Evolutionary conservation across 2,888 invertebrate genomes (phyloP), one percentile per base, ranked within the genome.

Genomic region (Scaptodrosophila latifasciaeformis): DNA sequence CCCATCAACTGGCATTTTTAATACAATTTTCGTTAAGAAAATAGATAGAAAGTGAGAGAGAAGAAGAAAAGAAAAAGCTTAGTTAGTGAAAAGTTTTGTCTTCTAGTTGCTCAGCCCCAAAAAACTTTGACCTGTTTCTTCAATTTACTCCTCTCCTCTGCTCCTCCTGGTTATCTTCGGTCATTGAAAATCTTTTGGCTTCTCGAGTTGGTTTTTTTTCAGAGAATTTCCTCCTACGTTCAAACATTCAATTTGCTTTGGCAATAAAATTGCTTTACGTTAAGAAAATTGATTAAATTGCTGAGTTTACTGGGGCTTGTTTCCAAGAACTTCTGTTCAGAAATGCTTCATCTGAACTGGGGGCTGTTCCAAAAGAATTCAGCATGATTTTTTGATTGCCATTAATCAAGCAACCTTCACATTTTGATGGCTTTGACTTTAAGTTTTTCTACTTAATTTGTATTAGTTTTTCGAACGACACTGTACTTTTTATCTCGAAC

Each of bases 1-100:
- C 67, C 91, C 91, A 88, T 91, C 92, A 63, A 84, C 84, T 85
- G 60, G 24, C 19, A 29, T 49, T 31, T 53, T 43, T 37, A 27
- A 45, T 46, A 17, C 37, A 17, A 35, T 37, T 37, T 37, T 40
- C 15, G 44, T 39, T 24, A 35, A 42, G 34, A 37, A 10, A 10
- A 37, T 24, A 29, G 30, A 49, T 1, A 24, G 13, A 37, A 13
- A 27, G 17, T 15, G 34, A n/a, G 18, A 27, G 18, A 27, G 9
- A 47, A 17, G 35, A 15, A 27, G 50, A 21, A 18, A 44, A 31
- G 49, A 18, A 19, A 56, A 67, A 52, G 57, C 54, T 77, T 74
- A 62, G 60, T 75, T 54, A 54, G 59, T 59, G 47, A 59, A 53
- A 79, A 74, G 65, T 67, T 75, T 54, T 57, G 29, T 7, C 24